Base-by-base conservation (phyloP, 2,113 vertebrate species). In the Notarius quadriscutis region DNA sequence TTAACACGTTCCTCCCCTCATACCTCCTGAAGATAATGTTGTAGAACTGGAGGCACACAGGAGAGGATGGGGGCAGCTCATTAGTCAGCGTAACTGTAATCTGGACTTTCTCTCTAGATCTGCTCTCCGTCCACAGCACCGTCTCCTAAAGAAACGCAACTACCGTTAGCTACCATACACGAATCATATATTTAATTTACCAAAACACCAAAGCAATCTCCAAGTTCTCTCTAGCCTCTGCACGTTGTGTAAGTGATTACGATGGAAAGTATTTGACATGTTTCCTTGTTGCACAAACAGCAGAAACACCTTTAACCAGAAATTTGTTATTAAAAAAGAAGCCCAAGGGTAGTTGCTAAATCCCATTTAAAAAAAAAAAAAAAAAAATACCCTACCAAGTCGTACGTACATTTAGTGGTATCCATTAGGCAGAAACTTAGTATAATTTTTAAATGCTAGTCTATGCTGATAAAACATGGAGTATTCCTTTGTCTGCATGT, bases 11-110 rank as follows among this genome's bases (percentile, higher is more conserved):
- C 6, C 0, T 62, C 5, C 1, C 7, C 89, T 30, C 92, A 74
- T 86, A 97, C 98, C 97, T 97, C 92, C 95, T 95, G 89, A 99
- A 98, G 62, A 99, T 96, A 86, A 99, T 97, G 88, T 98, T 99
- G 91, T 99, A 99, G 86, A 99, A 98, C 67, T 99, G 98, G 85
- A 99, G 92, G 88, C 97, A 99, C 0, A 97, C 96, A 20, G 97
- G 97, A 1, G 98, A 99, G 0, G 96, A 95, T 0, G 98, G 97
- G 0, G 96, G 97, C 58, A 99, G 93, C 67, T 98, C 97, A 34
- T 97, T 99, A 5, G 98, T 99, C 89, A 99, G 62, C 0, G 97
- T 97, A 74, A 99, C 91, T 0, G 96, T 98, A 77, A 99, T 95
- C 92, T 93, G 94, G 90, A 99, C 96, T 1, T 93, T 94, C 82